Evolutionary conservation across 2,888 invertebrate genomes (phyloP).

Genomic region (Polydrusus pterygomalis): DNA sequence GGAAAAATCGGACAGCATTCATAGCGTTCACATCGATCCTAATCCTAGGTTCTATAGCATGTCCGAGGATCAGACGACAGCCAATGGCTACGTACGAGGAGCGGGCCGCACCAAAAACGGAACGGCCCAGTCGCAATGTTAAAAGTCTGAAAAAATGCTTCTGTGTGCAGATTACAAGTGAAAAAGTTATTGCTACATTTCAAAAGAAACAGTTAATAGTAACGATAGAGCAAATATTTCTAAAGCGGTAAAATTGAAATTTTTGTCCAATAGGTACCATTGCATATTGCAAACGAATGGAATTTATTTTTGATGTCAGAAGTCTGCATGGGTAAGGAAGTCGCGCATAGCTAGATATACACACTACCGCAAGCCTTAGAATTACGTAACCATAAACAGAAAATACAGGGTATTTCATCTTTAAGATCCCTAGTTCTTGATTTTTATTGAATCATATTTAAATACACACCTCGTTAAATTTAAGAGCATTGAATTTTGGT

Average conservation of each 20-base stretch:
- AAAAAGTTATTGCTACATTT: not conserved
- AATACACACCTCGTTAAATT: too few species aligned
- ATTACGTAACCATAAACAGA: slow-evolving; percentile 5
- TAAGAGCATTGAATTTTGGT: too few species aligned
- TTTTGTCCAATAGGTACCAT: too few species aligned
- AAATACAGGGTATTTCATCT: slow-evolving; percentile 10
- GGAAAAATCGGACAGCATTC: slow-evolving; percentile 45
- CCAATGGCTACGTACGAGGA: slow-evolving; percentile 69
- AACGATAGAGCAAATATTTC: not conserved
- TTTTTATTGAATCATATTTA: not conserved
- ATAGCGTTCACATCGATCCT: slow-evolving; percentile 57
- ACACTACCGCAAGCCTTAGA: not conserved
- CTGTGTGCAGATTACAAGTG: slow-evolving; percentile 51
- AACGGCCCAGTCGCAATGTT: slow-evolving; percentile 68
- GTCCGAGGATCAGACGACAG: slow-evolving; percentile 66
- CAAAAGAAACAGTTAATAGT: not conserved
- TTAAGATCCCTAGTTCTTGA: not conserved
- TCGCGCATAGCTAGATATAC: too few species aligned
- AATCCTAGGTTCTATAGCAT: slow-evolving; percentile 68
- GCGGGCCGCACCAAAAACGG: slow-evolving; percentile 67
- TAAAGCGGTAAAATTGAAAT: not conserved
- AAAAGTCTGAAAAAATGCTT: slow-evolving; percentile 60
- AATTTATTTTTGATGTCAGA: too few species aligned
- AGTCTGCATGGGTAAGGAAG: too few species aligned
- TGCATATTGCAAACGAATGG: too few species aligned